Evolutionary conservation across 2,113 vertebrate species (phyloP), one percentile per base, ranked within the genome.

Genomic region (Melanostigma gelatinosum): DNA sequence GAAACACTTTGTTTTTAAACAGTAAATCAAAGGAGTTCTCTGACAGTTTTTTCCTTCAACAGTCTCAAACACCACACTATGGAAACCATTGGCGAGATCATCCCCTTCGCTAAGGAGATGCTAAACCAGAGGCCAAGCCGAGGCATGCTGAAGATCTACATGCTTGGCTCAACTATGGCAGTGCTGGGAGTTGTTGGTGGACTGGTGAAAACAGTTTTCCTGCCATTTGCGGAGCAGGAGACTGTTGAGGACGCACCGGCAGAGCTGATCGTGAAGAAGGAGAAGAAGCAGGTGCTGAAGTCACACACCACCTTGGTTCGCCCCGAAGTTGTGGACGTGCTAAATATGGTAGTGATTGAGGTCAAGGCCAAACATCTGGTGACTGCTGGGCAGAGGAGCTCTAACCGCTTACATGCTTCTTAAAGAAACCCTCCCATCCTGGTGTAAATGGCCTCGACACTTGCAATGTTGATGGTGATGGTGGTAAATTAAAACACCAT

Each of bases 31-130:
- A 6, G 4, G 12, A 36, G 16, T 57, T 64, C 36, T 62, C 20
- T 16, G 6, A 13, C 8, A 15, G 4, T 48, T 22, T 81, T 82
- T 50, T 60, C 0, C 34, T 64, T 79, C 48, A 63, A 73, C 44
- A 90, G 76, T 68, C n/a, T 58, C 67, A 38, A 38, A 62, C 18
- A 60, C 38, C 24, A 46, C 9, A 83, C 48, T 1, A 99, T 98
- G 97, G 96, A 96, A 40, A 93, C 90, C 11, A 83, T 96, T 63
- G 94, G 94, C 0, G 96, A 98, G 91, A 89, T 98, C 86, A 93
- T 98, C 66, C 96, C 96, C 7, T 97, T 99, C 10, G 96, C 95
- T 57, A 97, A 89, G 48, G 96, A 97, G 78, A 92, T 98, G 92
- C 85, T 97, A 70, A 86, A 90, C 75, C 96, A 96, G 94, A 95